phyloP scores from a whole-genome alignment of 2,888 invertebrate species.

The Dromius quadrimaculatus region DNA sequence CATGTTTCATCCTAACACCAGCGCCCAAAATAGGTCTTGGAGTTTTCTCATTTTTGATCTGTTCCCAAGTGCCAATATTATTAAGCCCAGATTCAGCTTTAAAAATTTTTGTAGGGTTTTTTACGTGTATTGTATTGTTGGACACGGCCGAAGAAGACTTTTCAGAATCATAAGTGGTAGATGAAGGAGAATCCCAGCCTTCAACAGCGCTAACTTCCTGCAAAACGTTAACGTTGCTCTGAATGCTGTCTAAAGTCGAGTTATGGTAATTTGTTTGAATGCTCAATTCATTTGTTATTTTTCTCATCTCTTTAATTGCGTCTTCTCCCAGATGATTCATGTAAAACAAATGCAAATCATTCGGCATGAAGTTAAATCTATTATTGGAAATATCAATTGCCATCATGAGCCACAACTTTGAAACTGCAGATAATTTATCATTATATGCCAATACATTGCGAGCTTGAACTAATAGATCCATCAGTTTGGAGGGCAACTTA shows the following conservation, averaged over 20 bases:
- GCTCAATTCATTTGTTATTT: conserved; percentile 56
- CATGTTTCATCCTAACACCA: conserved; percentile 60
- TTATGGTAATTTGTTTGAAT: conserved; percentile 62
- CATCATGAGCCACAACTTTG: conserved; percentile 64
- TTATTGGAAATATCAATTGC: conserved; percentile 64
- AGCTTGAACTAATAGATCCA: conserved; percentile 62
- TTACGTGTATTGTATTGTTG: neutral
- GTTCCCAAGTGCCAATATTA: conserved; percentile 49
- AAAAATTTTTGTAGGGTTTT: conserved; percentile 25
- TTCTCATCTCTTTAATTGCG: conserved; percentile 57
- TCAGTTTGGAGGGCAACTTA: conserved; percentile 59
- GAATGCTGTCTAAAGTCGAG: conserved; percentile 61
- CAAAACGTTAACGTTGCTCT: conserved; percentile 63
- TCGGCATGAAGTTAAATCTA: conserved; percentile 62
- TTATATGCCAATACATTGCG: conserved; percentile 62
- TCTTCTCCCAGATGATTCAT: conserved; percentile 62
- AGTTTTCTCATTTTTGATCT: conserved; percentile 55
- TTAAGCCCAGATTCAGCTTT: conserved; percentile 36
- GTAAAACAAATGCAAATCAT: conserved; percentile 64
- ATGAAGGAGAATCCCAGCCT: conserved; percentile 55
- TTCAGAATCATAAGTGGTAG: neutral
- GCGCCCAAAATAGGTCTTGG: conserved; percentile 64
- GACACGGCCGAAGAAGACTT: conserved; percentile 3
- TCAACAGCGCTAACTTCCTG: conserved; percentile 55
- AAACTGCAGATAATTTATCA: conserved; percentile 60